These are phyloP conservation scores for Numenius arquata DNA, from an alignment of 2,113 vertebrate species.

Conservation along the genomic window DNA sequence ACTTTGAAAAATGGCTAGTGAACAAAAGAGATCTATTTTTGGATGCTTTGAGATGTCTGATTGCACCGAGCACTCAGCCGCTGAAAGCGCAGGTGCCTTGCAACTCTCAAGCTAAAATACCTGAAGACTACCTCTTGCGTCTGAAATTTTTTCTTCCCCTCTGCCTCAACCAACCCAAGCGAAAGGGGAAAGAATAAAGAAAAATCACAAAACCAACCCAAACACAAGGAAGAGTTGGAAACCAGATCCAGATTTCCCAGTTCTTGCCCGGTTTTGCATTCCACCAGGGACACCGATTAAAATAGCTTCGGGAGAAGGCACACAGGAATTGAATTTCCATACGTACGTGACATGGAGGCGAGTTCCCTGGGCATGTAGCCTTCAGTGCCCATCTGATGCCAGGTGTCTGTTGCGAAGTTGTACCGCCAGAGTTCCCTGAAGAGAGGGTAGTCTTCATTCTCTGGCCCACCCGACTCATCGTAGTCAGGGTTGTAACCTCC, in stretches of 20 bases:
- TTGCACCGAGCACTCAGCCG: not conserved
- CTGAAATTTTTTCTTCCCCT: not conserved
- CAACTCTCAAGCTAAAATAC: not conserved
- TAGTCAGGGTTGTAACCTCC: conserved; percentile 98
- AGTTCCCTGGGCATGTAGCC: conserved; percentile 97
- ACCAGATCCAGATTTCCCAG: not conserved
- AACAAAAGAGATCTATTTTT: conserved; percentile 11
- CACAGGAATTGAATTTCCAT: not conserved
- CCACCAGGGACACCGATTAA: not conserved
- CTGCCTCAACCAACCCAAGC: fast-evolving
- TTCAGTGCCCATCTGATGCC: conserved; percentile 95
- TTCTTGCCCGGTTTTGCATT: not conserved
- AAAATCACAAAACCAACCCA: not conserved
- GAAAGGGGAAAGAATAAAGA: not conserved
- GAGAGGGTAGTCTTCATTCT: conserved; percentile 94
- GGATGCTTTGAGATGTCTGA: not conserved
- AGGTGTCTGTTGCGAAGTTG: conserved; percentile 93
- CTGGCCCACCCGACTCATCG: conserved; percentile 90
- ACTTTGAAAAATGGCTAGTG: not conserved
- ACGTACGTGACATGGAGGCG: conserved; percentile 97
- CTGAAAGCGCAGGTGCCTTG: not conserved
- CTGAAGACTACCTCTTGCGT: not conserved
- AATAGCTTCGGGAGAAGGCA: not conserved
- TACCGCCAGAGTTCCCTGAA: conserved; percentile 98
- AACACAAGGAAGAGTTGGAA: not conserved